Evolutionary conservation across 2,888 invertebrate species (phyloP).

Genomic region (Loripinus fragilis): DNA sequence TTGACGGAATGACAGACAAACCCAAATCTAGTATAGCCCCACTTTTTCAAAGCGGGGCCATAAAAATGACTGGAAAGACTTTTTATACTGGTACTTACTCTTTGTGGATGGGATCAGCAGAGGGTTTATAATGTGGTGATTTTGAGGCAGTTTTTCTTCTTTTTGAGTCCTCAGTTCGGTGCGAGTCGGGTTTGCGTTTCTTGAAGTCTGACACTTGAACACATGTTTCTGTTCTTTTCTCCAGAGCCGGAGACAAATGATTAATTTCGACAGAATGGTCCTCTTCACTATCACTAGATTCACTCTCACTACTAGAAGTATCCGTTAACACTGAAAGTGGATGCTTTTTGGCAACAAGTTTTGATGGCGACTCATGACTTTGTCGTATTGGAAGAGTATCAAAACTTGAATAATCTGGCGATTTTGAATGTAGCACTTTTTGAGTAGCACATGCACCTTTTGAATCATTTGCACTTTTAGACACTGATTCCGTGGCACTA

Average conservation of each 20-base stretch:
- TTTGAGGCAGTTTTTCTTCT: conserved; percentile 44
- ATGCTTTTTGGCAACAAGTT: neutral
- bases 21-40: no score
- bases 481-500: neutral
- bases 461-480: conserved; percentile 3
- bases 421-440: conserved; percentile 15
- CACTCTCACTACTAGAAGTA: conserved; percentile 36
- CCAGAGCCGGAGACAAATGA: neutral
- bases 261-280: conserved; percentile 6
- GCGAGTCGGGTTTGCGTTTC: conserved; percentile 52
- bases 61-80: no score
- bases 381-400: conserved; percentile 39
- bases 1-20: no score
- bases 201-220: conserved; percentile 19
- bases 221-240: neutral
- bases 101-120: neutral
- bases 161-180: conserved; percentile 48
- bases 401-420: conserved; percentile 35
- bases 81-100: neutral
- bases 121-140: conserved; percentile 8
- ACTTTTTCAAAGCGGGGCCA: no score
- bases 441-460: conserved; percentile 21
- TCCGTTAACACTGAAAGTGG: conserved; percentile 15
- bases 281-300: conserved; percentile 39
- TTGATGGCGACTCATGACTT: neutral